Evolutionary conservation across 2,797 vertebrate species (phyloP), one percentile per base, ranked within the genome.

Genomic region (Fratercula arctica): DNA sequence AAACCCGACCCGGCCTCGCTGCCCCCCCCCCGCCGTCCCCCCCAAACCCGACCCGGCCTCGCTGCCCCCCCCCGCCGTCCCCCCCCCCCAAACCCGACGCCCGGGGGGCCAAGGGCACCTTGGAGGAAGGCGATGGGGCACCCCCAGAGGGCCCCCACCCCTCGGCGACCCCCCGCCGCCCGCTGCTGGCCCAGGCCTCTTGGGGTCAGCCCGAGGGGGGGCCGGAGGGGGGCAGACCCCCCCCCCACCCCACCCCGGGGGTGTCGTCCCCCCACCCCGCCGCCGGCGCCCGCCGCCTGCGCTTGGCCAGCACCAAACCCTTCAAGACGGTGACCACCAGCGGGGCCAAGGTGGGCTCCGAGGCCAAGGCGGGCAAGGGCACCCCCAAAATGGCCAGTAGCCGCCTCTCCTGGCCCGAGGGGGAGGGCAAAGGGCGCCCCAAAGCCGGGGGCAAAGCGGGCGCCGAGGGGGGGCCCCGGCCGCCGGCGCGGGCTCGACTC

Each of bases 351-450:
- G 90, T 96, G 82, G 87, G 96, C 25, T 15, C 53, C 2, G 95
- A 95, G 13, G 20, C 80, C 50, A 95, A 93, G 16, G 31, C 15
- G 5, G 13, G 46, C 59, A 95, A 94, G 88, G 24, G 69, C 54
- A 21, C 91, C 95, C 95, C 45, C 90, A 96, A 96, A 75, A 66
- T 19, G 46, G 91, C 33, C 81, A 96, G 94, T 61, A 98, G 98
- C 90, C 97, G 99, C 80, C 98, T 99, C 50, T 99, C 99, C 2
- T 99, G 99, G 99, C 99, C 99, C 3, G 99, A 99, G 90, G 98
- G 98, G 60, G 99, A 98, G 94, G 94, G 98, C 61, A 98, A 98
- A 92, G 90, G 97, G 93, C 89, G 96, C 94, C 97, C 97, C 94
- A 91, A 98, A 96, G 17, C 56, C 3, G 54, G 98, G 95, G 97